These are phyloP conservation scores for Vulpes lagopus DNA, from an alignment of 2,113 vertebrate genomes.

Conservation along the genomic window DNA sequence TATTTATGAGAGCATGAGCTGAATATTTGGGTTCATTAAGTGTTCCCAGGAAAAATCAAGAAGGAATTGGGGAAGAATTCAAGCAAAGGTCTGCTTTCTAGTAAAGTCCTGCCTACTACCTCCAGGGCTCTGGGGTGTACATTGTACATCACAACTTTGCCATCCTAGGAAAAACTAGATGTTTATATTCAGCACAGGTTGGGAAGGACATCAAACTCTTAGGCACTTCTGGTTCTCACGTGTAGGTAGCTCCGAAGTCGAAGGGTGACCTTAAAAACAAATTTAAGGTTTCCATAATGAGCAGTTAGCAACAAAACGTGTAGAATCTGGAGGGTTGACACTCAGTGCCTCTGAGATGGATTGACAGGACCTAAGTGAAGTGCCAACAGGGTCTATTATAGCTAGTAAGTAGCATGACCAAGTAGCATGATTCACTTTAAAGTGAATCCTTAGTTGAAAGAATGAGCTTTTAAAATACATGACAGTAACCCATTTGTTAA, in stretches of 20 bases:
- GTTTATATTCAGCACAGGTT: background rate
- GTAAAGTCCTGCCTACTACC: background rate
- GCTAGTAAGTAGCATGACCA: background rate
- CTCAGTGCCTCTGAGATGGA: background rate
- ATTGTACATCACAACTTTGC: background rate
- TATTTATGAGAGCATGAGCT: background rate
- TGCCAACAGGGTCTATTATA: background rate
- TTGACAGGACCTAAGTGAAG: background rate
- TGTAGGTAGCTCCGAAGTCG: background rate
- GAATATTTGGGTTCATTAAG: background rate
- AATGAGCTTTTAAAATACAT: background rate
- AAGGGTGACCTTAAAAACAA: background rate
- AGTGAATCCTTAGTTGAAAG: background rate
- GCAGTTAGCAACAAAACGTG: background rate
- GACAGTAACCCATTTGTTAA: background rate
- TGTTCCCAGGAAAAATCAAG: background rate
- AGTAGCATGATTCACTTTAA: background rate
- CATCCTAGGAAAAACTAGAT: background rate
- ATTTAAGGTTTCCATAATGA: background rate
- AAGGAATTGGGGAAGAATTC: background rate
- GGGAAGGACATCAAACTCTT: background rate
- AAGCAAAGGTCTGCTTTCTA: background rate
- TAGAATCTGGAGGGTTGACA: background rate
- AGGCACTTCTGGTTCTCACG: background rate
- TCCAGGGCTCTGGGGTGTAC: background rate